Evolutionary conservation across 1,140 invertebrate species (phyloP), one percentile per base, ranked within the genome.

Genomic region (Cotesia glomerata): DNA sequence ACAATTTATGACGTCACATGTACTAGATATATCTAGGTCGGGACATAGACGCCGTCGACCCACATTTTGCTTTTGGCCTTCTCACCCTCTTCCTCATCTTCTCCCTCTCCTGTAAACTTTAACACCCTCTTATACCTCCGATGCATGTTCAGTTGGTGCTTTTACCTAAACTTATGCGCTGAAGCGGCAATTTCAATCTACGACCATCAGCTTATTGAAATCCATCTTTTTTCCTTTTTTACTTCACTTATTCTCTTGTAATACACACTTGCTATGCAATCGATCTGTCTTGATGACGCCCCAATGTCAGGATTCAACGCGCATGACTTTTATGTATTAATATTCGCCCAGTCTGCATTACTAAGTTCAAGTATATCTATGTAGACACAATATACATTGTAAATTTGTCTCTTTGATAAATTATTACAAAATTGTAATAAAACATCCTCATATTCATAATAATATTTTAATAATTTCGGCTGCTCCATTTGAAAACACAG

Each of bases 21-120:
- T 78, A 74, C 84, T 83, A 69, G 67, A 68, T 45, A 69, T 69
- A 86, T 85, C 79, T 83, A 79, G 85, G 85, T 86, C 84, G 83
- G 81, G 78, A 83, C 80, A 73, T 74, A 75, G 39, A 45, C 39
- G 39, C 39, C 77, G 80, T 69, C 79, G 83, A 83, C 83, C 84
- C 77, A 85, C 80, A 84, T 86, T 67, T 69, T n/a, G 54, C n/a
- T 34, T 66, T 70, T 58, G 72, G 7, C 65, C 35, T 65, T 35
- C 26, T 34, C 35, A 51, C 62, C 52, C 59, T 69, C 49, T 16
- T 63, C 16, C 56, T 58, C 56, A 58, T 58, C 0, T 58, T 18
- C 56, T 11, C 52, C 39, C 5, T 8, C 39, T 45, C 5, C 39
- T 9, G 11, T 45, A 7, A 11, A 16, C 13, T 54, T 54, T 54